Conservation (phyloP, 1,140 invertebrate species). For the Leptopilina boulardi region DNA sequence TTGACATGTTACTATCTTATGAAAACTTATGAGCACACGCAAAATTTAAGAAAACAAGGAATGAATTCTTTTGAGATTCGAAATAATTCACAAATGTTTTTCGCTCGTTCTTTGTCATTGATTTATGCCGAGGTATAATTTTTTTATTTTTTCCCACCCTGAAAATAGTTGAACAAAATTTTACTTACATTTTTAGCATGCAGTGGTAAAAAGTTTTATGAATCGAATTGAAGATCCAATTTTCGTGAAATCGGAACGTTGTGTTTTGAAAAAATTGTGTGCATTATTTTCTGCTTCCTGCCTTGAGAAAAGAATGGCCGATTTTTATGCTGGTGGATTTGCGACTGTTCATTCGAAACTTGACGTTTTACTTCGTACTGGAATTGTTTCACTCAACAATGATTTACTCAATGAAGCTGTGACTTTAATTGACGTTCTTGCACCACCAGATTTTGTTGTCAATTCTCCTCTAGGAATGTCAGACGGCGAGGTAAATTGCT, state of each 20-base stretch:
- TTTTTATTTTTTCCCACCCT: background rate
- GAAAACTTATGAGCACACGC: slow-evolving; percentile 81
- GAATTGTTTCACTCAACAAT: slow-evolving; percentile 82
- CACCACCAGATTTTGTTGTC: slow-evolving; percentile 91
- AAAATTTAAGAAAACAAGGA: slow-evolving; percentile 75
- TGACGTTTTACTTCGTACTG: slow-evolving; percentile 79
- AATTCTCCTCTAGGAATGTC: slow-evolving; percentile 88
- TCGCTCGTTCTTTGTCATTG: slow-evolving; percentile 80
- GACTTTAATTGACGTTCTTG: slow-evolving; percentile 90
- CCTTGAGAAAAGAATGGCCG: slow-evolving; percentile 85
- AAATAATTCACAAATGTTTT: slow-evolving; percentile 91
- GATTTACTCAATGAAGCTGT: slow-evolving; percentile 87
- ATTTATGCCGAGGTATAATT: slow-evolving; percentile 83
- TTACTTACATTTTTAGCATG: slow-evolving; percentile 33
- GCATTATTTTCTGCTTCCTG: slow-evolving; percentile 84
- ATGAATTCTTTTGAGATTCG: slow-evolving; percentile 83
- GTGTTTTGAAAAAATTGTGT: slow-evolving; percentile 81
- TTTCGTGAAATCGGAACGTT: slow-evolving; percentile 72
- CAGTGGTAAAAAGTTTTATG: slow-evolving; percentile 47
- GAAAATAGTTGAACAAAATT: background rate
- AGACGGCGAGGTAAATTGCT: slow-evolving; percentile 84
- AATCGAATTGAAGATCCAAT: slow-evolving; percentile 70
- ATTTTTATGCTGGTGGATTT: slow-evolving; percentile 86
- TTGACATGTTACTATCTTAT: slow-evolving; percentile 87
- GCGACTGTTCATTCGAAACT: slow-evolving; percentile 74